These are phyloP conservation scores for Mylabris phalerata DNA, from an alignment of 1,140 invertebrate genomes.

Conservation along the genomic window DNA sequence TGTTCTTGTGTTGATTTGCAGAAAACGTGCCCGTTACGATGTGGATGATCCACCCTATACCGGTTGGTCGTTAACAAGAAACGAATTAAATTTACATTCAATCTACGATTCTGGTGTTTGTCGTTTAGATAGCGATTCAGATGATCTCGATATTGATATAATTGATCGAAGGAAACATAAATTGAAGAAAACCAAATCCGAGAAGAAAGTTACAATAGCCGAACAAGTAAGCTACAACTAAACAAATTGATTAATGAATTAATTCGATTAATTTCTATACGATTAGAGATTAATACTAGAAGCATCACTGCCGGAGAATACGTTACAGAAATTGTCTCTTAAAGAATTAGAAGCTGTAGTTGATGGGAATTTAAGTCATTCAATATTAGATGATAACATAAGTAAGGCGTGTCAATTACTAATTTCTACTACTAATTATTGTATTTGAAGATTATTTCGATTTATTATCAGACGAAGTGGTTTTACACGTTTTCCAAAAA, in stretches of 20 bases:
- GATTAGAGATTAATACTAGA: slow-evolving; percentile 29
- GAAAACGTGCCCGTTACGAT: slow-evolving; percentile 30
- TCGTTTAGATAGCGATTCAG: slow-evolving; percentile 27
- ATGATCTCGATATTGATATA: slow-evolving; percentile 18
- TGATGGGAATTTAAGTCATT: too few relatives aligned
- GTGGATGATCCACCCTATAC: slow-evolving; percentile 13
- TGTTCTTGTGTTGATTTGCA: not conserved
- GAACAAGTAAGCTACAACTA: not conserved
- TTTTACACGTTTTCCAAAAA: slow-evolving; percentile 75
- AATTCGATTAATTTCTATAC: not conserved
- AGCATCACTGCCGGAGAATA: slow-evolving; percentile 23
- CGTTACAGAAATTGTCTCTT: slow-evolving; percentile 5
- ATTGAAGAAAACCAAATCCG: not conserved
- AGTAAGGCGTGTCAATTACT: too few relatives aligned
- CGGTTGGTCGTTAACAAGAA: slow-evolving; percentile 29
- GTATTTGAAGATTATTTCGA: slow-evolving; percentile 49
- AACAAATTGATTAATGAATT: not conserved
- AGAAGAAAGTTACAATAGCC: not conserved
- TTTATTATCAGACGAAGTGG: slow-evolving; percentile 73
- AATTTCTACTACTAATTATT: not conserved
- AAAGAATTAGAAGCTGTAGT: too few relatives aligned
- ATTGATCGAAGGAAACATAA: not conserved
- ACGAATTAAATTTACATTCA: slow-evolving; percentile 28
- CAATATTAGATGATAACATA: too few relatives aligned
- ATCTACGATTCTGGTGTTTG: slow-evolving; percentile 30